phyloP scores from a whole-genome alignment of 2,113 vertebrate genomes.

The Hassar affinis region DNA sequence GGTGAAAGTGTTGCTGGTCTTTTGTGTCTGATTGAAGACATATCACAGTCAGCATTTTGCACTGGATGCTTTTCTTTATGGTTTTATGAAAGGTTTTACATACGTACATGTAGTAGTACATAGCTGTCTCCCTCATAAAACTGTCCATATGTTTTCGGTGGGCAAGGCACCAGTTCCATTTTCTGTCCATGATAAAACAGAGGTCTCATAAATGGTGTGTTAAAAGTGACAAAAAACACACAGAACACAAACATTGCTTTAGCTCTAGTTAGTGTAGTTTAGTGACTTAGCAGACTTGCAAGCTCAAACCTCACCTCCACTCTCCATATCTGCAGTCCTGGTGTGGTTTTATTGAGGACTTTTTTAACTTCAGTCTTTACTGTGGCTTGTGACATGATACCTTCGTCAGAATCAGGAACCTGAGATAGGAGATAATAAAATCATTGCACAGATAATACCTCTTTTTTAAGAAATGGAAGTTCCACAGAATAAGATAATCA shows the following conservation, averaged over 20 bases:
- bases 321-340: slow-evolving; percentile 85
- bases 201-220: slow-evolving; percentile 15
- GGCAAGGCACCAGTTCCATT: slow-evolving; percentile 82
- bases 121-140: slow-evolving; percentile 87
- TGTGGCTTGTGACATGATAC: slow-evolving; percentile 75
- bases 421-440: not conserved
- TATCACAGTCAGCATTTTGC: not conserved
- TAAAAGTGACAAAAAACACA: not conserved
- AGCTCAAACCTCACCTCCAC: slow-evolving; percentile 75
- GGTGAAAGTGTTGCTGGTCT: slow-evolving; percentile 68
- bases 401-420: slow-evolving; percentile 41
- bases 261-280: no score
- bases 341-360: slow-evolving; percentile 79
- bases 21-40: slow-evolving; percentile 71
- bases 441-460: not conserved
- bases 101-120: slow-evolving; percentile 77
- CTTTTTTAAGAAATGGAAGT: not conserved
- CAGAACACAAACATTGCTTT: not conserved
- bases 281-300: not conserved
- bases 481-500: not conserved
- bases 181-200: slow-evolving; percentile 62
- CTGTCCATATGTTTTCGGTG: slow-evolving; percentile 71
- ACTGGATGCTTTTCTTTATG: not conserved
- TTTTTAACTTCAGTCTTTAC: slow-evolving; percentile 71
- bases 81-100: not conserved